Evolutionary conservation across 2,113 vertebrate genomes (phyloP).

Genomic region (Phyllostomus hastatus): DNA sequence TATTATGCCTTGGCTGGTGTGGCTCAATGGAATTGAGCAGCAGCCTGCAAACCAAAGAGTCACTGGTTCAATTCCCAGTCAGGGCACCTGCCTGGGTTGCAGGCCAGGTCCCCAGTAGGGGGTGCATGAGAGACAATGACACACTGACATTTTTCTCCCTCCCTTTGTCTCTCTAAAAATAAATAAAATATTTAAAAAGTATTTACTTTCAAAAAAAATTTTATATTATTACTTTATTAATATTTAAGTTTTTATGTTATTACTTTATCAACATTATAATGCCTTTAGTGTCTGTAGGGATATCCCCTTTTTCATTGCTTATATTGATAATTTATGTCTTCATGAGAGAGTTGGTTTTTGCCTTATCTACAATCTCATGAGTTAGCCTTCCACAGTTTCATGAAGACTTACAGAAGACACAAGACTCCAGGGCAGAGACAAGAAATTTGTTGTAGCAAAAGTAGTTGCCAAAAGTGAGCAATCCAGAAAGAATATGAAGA

Average conservation of each 20-base stretch:
- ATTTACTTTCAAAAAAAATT: not conserved
- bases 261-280: constrained; percentile 20
- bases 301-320: not conserved
- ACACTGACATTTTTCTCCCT: too few species aligned
- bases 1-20: not conserved
- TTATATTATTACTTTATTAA: not conserved
- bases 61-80: too few species aligned
- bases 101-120: too few species aligned
- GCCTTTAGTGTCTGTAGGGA: not conserved
- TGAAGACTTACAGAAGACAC: not conserved
- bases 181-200: too few species aligned
- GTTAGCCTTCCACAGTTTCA: not conserved
- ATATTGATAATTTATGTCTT: not conserved
- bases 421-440: not conserved
- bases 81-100: too few species aligned
- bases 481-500: not conserved
- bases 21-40: too few species aligned
- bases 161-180: too few species aligned
- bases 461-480: not conserved
- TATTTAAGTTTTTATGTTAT: not conserved
- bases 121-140: too few species aligned
- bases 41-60: too few species aligned
- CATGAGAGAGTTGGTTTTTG: not conserved
- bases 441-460: not conserved
- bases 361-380: not conserved